Conservation (phyloP, 2,888 invertebrate genomes). For the Chrysomela aeneicollis region DNA sequence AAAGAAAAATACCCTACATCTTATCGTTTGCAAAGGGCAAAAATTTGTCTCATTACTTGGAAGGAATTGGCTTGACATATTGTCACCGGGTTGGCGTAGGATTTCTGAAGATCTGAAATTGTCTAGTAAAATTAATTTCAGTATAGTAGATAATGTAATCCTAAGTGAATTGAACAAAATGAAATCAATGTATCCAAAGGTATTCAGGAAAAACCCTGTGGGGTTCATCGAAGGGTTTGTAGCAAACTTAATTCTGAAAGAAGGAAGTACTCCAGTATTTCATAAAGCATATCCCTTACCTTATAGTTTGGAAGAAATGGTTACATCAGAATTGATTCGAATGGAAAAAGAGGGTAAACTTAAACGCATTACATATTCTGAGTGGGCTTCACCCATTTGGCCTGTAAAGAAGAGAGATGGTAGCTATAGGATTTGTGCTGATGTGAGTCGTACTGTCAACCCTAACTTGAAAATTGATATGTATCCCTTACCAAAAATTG, state of each 20-base stretch:
- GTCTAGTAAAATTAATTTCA: too few relatives aligned
- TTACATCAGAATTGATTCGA: not conserved
- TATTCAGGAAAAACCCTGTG: not conserved
- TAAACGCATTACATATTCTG: constrained; percentile 5
- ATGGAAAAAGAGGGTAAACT: constrained; percentile 16
- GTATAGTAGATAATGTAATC: too few relatives aligned
- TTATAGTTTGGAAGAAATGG: not conserved
- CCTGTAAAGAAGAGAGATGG: not conserved
- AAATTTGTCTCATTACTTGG: too few relatives aligned
- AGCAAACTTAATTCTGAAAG: constrained; percentile 9
- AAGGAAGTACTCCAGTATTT: not conserved
- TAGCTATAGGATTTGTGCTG: constrained; percentile 11
- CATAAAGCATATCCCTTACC: constrained; percentile 15
- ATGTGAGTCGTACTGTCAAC: constrained; percentile 13
- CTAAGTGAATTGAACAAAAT: too few relatives aligned
- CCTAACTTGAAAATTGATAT: constrained; percentile 15
- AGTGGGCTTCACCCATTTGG: not conserved
- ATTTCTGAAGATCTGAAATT: too few relatives aligned
- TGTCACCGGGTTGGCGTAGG: too few relatives aligned
- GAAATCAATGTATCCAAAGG: too few relatives aligned
- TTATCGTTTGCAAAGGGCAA: too few relatives aligned
- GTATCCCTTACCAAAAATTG: constrained; percentile 12
- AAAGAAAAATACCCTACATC: too few relatives aligned
- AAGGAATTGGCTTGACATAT: too few relatives aligned
- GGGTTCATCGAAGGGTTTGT: constrained; percentile 5